Conservation (phyloP, 2,888 invertebrate genomes). For the Muschampia plurimacula region DNA sequence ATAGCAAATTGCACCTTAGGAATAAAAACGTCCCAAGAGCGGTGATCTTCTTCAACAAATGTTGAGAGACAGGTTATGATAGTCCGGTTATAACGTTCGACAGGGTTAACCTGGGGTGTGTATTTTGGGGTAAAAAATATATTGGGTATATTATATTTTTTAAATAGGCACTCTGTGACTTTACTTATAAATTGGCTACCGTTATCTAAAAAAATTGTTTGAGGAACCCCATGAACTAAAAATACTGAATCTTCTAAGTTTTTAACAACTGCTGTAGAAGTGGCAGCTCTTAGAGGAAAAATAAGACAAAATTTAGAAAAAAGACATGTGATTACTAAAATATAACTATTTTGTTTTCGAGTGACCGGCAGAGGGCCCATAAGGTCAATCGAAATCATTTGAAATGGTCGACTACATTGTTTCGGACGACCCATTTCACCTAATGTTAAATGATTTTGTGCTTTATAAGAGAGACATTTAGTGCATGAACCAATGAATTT, state of each 20-base stretch:
- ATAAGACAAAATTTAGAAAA: constrained; percentile 38
- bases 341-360: constrained; percentile 31
- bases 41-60: background rate
- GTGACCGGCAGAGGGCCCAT: constrained; percentile 42
- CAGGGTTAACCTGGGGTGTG: constrained; percentile 16
- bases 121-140: constrained; percentile 42
- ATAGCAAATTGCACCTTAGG: background rate
- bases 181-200: constrained; percentile 47
- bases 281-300: constrained; percentile 39
- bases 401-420: constrained; percentile 38
- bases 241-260: constrained; percentile 48
- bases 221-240: constrained; percentile 50
- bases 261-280: constrained; percentile 28
- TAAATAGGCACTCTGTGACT: constrained; percentile 26
- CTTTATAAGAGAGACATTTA: constrained; percentile 39
- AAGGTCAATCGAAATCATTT: constrained; percentile 36
- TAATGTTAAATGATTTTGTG: constrained; percentile 28
- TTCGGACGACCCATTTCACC: constrained; percentile 42
- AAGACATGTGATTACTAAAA: constrained; percentile 41
- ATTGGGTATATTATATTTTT: constrained; percentile 48
- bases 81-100: constrained; percentile 16
- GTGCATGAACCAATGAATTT: constrained; percentile 39
- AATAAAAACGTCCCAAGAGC: background rate
- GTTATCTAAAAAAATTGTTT: constrained; percentile 49
- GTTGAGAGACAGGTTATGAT: background rate